phyloP scores from a whole-genome alignment of 2,888 invertebrate genomes.

The Ormyrus pomaceus region DNA sequence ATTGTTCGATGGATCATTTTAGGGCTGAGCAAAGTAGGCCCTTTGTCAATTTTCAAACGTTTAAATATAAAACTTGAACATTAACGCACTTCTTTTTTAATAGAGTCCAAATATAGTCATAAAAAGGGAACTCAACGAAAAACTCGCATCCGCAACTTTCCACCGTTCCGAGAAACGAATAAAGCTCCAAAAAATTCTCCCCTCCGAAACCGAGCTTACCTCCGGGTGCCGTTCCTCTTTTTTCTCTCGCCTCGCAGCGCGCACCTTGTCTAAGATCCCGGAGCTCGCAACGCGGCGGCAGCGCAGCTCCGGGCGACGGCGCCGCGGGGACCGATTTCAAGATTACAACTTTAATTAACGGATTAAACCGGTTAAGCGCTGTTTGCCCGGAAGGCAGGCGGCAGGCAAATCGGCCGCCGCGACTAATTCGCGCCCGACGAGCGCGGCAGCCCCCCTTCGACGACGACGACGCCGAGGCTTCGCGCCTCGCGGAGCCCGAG shows the following conservation, averaged over 20 bases:
- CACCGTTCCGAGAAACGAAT: too few relatives aligned
- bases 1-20: too few relatives aligned
- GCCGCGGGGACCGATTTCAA: conserved; percentile 61
- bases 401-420: conserved; percentile 11
- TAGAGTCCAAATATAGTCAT: too few relatives aligned
- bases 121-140: too few relatives aligned
- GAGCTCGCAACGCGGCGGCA: conserved; percentile 14
- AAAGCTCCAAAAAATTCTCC: neutral
- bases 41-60: too few relatives aligned
- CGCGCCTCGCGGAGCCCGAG: neutral
- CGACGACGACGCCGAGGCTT: neutral
- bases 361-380: conserved; percentile 64
- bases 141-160: too few relatives aligned
- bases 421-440: conserved; percentile 26
- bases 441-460: neutral
- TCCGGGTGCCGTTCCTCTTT: neutral
- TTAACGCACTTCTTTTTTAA: neutral
- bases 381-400: conserved; percentile 53
- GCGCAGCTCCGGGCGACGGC: neutral
- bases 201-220: neutral
- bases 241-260: neutral
- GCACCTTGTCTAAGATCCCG: conserved; percentile 3
- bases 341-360: conserved; percentile 69
- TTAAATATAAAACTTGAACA: too few relatives aligned
- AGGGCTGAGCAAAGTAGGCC: too few relatives aligned